These are phyloP conservation scores for Pantherophis alleghaniensis DNA, from an alignment of 2,797 vertebrate genomes.

Conservation along the genomic window DNA sequence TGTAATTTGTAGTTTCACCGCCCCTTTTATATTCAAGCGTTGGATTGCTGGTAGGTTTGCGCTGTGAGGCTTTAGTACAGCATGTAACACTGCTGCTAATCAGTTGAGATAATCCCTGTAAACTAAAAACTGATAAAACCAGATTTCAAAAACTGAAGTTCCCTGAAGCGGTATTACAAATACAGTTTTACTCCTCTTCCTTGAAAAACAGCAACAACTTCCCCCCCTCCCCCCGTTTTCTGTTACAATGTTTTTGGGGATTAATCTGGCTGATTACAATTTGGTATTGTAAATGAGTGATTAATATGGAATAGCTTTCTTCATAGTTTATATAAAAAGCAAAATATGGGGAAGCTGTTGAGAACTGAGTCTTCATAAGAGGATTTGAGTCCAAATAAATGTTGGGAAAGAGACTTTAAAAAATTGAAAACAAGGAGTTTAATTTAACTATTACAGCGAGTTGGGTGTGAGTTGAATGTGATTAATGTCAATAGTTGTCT, in stretches of 20 bases:
- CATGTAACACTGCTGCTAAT: slow-evolving; percentile 68
- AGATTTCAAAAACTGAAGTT: neutral
- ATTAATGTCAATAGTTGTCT: neutral
- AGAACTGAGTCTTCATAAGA: neutral
- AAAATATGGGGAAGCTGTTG: neutral
- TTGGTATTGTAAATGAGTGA: neutral
- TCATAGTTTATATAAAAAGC: neutral
- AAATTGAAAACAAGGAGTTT: neutral
- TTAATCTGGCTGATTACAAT: slow-evolving; percentile 15
- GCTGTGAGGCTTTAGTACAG: slow-evolving; percentile 52
- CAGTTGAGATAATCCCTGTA: slow-evolving; percentile 61
- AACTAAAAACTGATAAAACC: slow-evolving; percentile 63
- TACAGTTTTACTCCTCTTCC: neutral
- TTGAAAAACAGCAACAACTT: neutral
- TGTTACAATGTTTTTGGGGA: slow-evolving; percentile 29
- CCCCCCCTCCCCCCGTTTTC: neutral
- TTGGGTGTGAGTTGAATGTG: neutral
- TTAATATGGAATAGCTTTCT: neutral
- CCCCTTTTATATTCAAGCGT: neutral
- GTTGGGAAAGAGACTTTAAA: neutral
- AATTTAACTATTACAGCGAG: neutral
- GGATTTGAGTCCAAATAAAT: neutral
- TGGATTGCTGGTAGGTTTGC: slow-evolving; percentile 13
- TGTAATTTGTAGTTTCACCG: neutral
- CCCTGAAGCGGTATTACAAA: neutral